Base-by-base conservation (phyloP, 2,888 invertebrate species). In the Drosophila nigricruria region DNA sequence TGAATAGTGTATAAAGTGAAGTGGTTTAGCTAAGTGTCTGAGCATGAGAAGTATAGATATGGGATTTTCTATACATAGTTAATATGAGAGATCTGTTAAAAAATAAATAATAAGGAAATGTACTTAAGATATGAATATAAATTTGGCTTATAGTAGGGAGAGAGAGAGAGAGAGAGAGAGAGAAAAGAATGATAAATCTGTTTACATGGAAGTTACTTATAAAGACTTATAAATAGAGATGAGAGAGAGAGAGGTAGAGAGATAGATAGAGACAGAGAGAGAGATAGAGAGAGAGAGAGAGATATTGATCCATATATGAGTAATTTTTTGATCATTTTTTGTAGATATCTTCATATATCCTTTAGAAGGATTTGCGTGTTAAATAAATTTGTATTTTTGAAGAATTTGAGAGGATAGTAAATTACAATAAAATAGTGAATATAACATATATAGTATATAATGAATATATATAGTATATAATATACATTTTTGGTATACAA, bases 1-100 rank as follows among this genome's bases (percentile, higher is more conserved):
- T 32, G 49, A 2, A 27, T 45, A 66, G 66, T 14, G 49, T 72
- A 23, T 36, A 4, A 3, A 9, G 34, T 54, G 10, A 16, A 18
- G 27, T 6, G 2, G 2, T 18, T 53, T 38, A 27, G 36, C 25
- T 53, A 12, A 16, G 9, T 34, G 9, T 23, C 16, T 8, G 6
- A 50, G 32, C 18, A 23, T 23, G 50, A 4, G 8, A 32, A 20
- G 10, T 9, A 32, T 12, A 12, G 0, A 20, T 20, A 10, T 20
- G 20, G 6, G 14, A 6, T 45, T 14, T 45, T 9, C 1, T 45
- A 25, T 16, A 45, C 25, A 42, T 18, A 8, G n/a, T 9, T 40
- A 40, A n/a, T 3, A 38, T 3, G 5, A 38, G 38, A n/a, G 38
- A 34, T 34, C 1, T 1, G 10, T 32, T 10, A 32, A 10, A 10